Base-by-base conservation (phyloP, 2,888 invertebrate species). In the Rhingia campestris region DNA sequence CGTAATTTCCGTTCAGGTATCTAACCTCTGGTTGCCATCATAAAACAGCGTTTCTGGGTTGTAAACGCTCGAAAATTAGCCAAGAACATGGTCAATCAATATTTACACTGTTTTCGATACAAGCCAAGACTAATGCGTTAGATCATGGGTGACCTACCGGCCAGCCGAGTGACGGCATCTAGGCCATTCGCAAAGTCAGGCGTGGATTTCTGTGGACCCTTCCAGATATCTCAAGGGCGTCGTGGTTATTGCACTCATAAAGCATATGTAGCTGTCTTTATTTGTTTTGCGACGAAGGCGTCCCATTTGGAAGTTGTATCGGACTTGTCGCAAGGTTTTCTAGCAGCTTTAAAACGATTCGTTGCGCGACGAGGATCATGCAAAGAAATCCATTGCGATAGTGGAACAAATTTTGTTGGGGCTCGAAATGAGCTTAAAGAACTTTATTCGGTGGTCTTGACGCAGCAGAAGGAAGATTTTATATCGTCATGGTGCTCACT, bases 1-100 rank as follows among this genome's bases (percentile, higher is more conserved):
- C 63, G 32, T 10, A 86, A 85, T 10, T 85, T 75, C 61, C 81
- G 86, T 37, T 81, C 79, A 58, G 84, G 76, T 41, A 33, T 73
- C 7, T 81, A 80, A 33, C 54, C 81, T 86, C 32, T n/a, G n/a
- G n/a, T n/a, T n/a, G n/a, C n/a, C n/a, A n/a, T n/a, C n/a, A n/a
- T n/a, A n/a, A n/a, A n/a, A n/a, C n/a, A n/a, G n/a, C n/a, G n/a
- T n/a, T n/a, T n/a, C n/a, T n/a, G n/a, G n/a, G n/a, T n/a, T n/a
- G 63, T 81, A 9, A 73, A 76, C 0, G 53, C 86, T 9, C 49
- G 70, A 14, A 47, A n/a, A n/a, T n/a, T n/a, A n/a, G n/a, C n/a
- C n/a, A n/a, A n/a, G n/a, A n/a, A n/a, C n/a, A n/a, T n/a, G 79
- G n/a, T n/a, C n/a, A n/a, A n/a, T n/a, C n/a, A n/a, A n/a, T n/a